Evolutionary conservation across 2,113 vertebrate genomes (phyloP), one percentile per base, ranked within the genome.

Genomic region (Aplodontia rufa): DNA sequence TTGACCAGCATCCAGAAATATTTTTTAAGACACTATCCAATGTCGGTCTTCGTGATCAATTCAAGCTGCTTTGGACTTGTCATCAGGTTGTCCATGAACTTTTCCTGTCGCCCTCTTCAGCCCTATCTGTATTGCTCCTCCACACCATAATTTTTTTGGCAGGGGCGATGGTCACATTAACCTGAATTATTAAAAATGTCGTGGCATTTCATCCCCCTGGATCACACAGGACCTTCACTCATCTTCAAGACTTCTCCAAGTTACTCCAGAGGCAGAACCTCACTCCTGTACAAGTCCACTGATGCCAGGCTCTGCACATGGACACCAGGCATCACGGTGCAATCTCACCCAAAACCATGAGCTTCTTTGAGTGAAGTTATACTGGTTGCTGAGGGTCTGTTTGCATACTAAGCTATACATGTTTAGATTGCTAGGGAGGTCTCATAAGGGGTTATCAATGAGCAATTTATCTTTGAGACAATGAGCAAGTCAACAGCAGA

Each of bases 1-100:
- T 58, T 82, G 82, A 30, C 20, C 40, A 66, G 75, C 28, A 30
- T 87, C 64, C 64, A 95, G 66, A 91, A 64, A 35, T 19, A 89
- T 60, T 51, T 82, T 74, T 51, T 35, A 64, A 95, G 62, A 49
- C 16, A 84, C 3, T 83, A 22, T 26, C 26, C 32, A 14, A 64
- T 49, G 26, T 86, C 26, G 45, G 37, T 62, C 32, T 75, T 84
- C 22, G 87, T 9, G 16, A 66, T 51, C 2, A 58, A 60, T 16
- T 74, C 45, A 51, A 76, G 14, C 28, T 40, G 4, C 32, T 55
- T 69, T 64, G 42, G 24, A 53, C 51, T 13, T 45, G 51, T 47
- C 58, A 7, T 32, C 24, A 64, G 13, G 20, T 60, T 86, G 24
- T 16, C 45, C 12, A 17, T 22, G 26, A 74, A n/a, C n/a, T 26